These are phyloP conservation scores for Prenolepis imparis DNA, from an alignment of 2,888 invertebrate genomes.

Conservation along the genomic window DNA sequence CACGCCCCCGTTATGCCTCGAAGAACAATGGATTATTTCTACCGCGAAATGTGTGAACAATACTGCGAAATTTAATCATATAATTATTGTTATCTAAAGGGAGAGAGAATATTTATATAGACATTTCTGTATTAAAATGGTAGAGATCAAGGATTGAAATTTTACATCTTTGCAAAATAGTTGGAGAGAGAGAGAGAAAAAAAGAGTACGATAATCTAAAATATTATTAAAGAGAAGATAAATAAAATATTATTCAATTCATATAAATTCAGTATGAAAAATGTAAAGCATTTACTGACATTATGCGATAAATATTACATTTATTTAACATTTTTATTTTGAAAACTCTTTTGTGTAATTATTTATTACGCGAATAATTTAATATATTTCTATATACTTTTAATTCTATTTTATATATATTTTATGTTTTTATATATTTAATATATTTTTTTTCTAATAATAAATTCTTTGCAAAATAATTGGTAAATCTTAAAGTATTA, in stretches of 20 bases:
- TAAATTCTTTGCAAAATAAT: no score
- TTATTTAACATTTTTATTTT: background rate
- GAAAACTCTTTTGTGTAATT: background rate
- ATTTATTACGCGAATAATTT: background rate
- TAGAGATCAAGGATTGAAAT: background rate
- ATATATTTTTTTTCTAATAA: background rate
- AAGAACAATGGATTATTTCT: background rate
- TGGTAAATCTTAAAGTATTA: background rate
- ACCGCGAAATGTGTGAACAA: background rate
- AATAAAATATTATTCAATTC: no score
- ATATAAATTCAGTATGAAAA: no score
- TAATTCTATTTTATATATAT: no score
- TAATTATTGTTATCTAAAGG: background rate
- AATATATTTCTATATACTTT: no score
- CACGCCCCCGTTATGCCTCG: slow-evolving; percentile 10
- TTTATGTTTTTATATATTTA: background rate
- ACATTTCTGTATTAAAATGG: background rate
- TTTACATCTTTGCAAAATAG: background rate
- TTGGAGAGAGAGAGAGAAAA: background rate
- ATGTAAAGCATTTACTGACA: background rate
- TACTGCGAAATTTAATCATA: background rate
- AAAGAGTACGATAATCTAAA: background rate
- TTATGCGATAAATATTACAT: background rate
- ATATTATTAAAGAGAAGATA: background rate
- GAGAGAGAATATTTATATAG: background rate